Base-by-base conservation (phyloP, 2,113 vertebrate genomes). In the Pelusios castaneus region DNA sequence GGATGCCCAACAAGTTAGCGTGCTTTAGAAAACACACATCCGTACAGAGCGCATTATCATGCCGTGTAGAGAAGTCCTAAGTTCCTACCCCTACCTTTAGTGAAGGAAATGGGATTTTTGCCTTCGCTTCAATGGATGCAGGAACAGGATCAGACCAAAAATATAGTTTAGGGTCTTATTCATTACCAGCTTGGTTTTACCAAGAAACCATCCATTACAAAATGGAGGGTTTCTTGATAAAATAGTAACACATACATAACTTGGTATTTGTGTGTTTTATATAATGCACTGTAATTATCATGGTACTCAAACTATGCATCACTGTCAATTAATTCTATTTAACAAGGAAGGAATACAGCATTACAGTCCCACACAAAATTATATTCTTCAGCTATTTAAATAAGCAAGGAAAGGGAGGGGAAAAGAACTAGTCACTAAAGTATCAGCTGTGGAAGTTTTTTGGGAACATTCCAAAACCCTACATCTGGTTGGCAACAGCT, bases 401-500 rank as follows among this genome's bases (percentile, higher is more conserved):
- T 95, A 96, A 89, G 95, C 85, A 90, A 96, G 92, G 80, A 95
- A 96, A 97, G 93, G 92, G 96, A 97, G 75, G 80, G 93, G 94
- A 97, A 88, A 94, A 91, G 92, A 97, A 92, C 92, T 94, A 97
- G 95, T 97, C 95, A 78, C 97, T 92, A 88, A 97, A 97, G 96
- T 96, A 97, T 97, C 97, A 97, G 97, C 96, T 96, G 94, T 96
- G 97, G 96, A 98, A 98, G 97, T 98, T 97, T 97, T 96, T 98
- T 98, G 98, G 98, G 97, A 93, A 95, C 96, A 97, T 98, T 99
- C 98, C 98, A 98, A 98, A 97, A 97, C 94, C 96, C 97, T 98
- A 98, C 98, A 98, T 98, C 98, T 98, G 98, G 98, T 98, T 98
- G 98, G 98, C 98, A 97, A 96, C 91, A 82, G 96, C 96, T 98